These are phyloP conservation scores for Parascotia fuliginaria DNA, from an alignment of 2,888 invertebrate genomes.

Conservation along the genomic window DNA sequence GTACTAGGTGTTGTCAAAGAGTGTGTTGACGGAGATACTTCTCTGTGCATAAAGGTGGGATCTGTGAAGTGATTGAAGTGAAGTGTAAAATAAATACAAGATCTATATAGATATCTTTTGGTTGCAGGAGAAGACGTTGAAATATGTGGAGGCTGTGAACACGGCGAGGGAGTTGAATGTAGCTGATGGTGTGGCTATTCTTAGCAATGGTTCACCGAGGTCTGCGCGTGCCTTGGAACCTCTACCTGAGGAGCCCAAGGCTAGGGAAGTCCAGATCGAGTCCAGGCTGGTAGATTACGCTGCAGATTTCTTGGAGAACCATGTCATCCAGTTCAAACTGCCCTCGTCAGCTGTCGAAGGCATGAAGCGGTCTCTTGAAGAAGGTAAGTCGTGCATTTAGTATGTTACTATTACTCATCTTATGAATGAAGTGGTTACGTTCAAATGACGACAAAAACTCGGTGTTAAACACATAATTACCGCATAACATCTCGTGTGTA, in stretches of 20 bases:
- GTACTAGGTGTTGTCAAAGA: slow-evolving; percentile 89
- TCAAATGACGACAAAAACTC: slow-evolving; percentile 12
- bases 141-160: slow-evolving; percentile 87
- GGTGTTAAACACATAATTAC: slow-evolving; percentile 20
- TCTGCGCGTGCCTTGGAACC: slow-evolving; percentile 87
- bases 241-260: slow-evolving; percentile 89
- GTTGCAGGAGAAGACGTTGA: slow-evolving; percentile 90
- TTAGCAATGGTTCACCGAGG: slow-evolving; percentile 82
- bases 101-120: slow-evolving; percentile 64
- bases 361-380: slow-evolving; percentile 91
- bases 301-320: slow-evolving; percentile 91
- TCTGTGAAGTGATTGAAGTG: slow-evolving; percentile 54
- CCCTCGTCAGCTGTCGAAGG: slow-evolving; percentile 90
- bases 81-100: slow-evolving; percentile 51
- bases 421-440: slow-evolving; percentile 7
- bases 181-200: slow-evolving; percentile 87
- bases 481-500: slow-evolving; percentile 7
- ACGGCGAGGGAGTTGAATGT: slow-evolving; percentile 84
- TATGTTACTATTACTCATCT: neutral
- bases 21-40: slow-evolving; percentile 89
- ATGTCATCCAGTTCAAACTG: slow-evolving; percentile 92
- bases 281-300: slow-evolving; percentile 90
- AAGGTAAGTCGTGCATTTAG: slow-evolving; percentile 85
- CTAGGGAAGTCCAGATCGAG: slow-evolving; percentile 90
- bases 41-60: slow-evolving; percentile 90